These are phyloP conservation scores for Blastomussa wellsi DNA, from an alignment of 92 coral and sea anemone species.

Conservation along the genomic window DNA sequence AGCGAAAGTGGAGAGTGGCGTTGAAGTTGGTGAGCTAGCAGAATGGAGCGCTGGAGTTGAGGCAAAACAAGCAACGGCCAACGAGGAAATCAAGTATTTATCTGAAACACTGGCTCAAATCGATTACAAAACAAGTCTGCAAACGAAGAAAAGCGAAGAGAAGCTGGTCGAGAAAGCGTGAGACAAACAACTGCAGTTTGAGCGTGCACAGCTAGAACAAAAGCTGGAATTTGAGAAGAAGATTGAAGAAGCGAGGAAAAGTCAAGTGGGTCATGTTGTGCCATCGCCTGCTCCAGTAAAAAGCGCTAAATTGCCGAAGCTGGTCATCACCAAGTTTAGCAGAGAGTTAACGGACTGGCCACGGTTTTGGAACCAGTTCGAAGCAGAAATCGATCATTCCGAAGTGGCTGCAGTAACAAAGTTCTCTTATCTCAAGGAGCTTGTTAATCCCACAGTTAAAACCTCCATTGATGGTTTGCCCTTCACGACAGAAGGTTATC, in stretches of 20 bases:
- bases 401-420: constrained; percentile 28
- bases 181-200: no score
- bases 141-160: constrained; percentile 4
- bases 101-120: neutral
- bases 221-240: neutral
- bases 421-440: constrained; percentile 41
- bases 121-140: neutral
- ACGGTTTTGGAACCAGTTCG: no score
- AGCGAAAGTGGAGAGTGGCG: constrained; percentile 19
- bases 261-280: constrained; percentile 1
- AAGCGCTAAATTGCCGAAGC: constrained; percentile 37
- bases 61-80: neutral
- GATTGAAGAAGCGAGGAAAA: neutral
- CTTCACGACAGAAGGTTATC: constrained; percentile 34
- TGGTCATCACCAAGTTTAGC: no score
- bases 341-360: no score
- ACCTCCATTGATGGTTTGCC: constrained; percentile 27
- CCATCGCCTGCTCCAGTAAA: neutral
- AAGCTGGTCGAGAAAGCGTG: neutral
- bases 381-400: constrained; percentile 24
- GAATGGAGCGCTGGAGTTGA: constrained; percentile 1
- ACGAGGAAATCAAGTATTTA: neutral
- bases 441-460: constrained; percentile 23
- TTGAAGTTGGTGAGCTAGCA: neutral
- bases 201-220: constrained; percentile 19